These are phyloP conservation scores for Sebastes paucispinis DNA, from an alignment of 2,797 vertebrate species.

Conservation along the genomic window DNA sequence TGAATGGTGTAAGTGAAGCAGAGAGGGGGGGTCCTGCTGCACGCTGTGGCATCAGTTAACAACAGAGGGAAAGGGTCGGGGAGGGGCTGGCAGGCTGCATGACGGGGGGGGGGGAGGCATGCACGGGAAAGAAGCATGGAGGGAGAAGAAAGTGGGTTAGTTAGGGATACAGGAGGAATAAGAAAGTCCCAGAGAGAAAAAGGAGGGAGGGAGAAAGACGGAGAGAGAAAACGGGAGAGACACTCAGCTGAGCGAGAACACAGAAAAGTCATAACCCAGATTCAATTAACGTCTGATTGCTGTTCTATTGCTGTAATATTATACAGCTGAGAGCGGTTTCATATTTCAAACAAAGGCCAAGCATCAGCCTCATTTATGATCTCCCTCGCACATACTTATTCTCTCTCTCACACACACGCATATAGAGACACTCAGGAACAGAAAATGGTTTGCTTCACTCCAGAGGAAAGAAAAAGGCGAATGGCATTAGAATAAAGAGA, in stretches of 20 bases:
- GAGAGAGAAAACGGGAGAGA: conserved; percentile 43
- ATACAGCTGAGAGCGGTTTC: conserved; percentile 75
- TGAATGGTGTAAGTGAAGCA: conserved; percentile 43
- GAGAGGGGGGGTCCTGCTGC: conserved; percentile 18
- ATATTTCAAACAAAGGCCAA: conserved; percentile 79
- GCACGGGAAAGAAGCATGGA: neutral
- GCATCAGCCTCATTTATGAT: conserved; percentile 64
- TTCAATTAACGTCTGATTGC: conserved; percentile 79
- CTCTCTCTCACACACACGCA: neutral
- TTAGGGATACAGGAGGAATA: conserved; percentile 13
- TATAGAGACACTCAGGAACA: neutral
- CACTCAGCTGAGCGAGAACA: conserved; percentile 69
- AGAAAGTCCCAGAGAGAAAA: conserved; percentile 12
- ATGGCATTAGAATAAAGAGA: conserved; percentile 20
- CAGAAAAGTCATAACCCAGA: conserved; percentile 78
- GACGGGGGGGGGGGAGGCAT: neutral
- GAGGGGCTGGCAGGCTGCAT: neutral
- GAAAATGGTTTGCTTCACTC: conserved; percentile 10
- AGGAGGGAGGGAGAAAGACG: conserved; percentile 3
- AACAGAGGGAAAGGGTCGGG: neutral
- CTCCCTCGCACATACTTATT: conserved; percentile 23
- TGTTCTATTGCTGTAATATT: conserved; percentile 78
- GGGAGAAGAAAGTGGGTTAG: conserved; percentile 26
- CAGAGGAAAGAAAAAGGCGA: neutral
- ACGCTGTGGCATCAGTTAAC: conserved; percentile 25